Percentiles rank a stretch among this genome's conserved stretches.
These are phyloP conservation scores for Macropis europaea DNA, from an alignment of 2,888 invertebrate species.

Conservation along the genomic window DNA sequence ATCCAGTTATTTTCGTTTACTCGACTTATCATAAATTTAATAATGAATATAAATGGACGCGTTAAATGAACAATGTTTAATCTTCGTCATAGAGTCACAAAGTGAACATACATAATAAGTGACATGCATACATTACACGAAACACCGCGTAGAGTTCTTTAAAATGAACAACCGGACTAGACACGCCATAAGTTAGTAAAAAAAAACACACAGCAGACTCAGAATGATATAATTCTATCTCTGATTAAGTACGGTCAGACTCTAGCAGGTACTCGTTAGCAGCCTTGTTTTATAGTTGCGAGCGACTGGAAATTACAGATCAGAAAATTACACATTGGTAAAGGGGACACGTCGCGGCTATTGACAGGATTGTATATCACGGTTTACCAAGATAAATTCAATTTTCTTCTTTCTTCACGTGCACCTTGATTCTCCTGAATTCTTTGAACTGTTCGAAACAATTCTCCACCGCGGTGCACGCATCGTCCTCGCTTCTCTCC, in stretches of 20 bases:
- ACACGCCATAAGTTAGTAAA: background rate
- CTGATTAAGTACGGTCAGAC: background rate
- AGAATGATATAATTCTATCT: background rate
- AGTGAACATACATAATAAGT: background rate
- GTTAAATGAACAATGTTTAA: background rate
- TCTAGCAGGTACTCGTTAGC: constrained; percentile 1
- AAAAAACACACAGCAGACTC: background rate
- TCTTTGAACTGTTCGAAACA: constrained; percentile 59
- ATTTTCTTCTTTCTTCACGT: constrained; percentile 44
- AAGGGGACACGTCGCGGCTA: background rate
- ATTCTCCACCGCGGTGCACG: constrained; percentile 48
- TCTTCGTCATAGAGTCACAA: background rate
- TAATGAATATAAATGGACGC: too few relatives aligned
- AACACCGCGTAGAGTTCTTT: background rate
- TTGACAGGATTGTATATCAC: background rate
- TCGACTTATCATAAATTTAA: too few relatives aligned
- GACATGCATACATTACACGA: background rate
- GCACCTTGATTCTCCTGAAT: constrained; percentile 23
- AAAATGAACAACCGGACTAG: background rate
- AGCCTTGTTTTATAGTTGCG: background rate
- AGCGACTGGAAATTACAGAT: constrained; percentile 7
- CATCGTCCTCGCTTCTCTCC: constrained; percentile 57
- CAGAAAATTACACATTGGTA: too few relatives aligned
- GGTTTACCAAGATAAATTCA: background rate
- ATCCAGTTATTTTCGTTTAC: background rate